Base-by-base conservation (phyloP, 2,888 invertebrate species). In the Tetranychus piercei region DNA sequence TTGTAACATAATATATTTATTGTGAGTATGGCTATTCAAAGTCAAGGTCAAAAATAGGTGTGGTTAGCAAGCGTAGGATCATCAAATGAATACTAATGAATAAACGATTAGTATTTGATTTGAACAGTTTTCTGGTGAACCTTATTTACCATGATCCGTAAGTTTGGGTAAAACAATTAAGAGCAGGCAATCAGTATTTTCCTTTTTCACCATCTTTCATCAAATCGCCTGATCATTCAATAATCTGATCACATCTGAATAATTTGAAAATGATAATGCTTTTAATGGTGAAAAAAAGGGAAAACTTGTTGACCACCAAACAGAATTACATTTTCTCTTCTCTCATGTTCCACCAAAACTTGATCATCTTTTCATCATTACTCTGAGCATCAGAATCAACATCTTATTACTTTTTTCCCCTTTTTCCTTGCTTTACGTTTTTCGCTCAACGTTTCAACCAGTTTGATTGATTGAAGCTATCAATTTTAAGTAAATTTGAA, bases 401-500 rank as follows among this genome's bases (percentile, higher is more conserved):
- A 15, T 55, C 55, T 15, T 55, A 15, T 15, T 55, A 55, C 9
- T 55, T 15, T 55, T 45, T 9, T 55, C 6, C 15, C 15, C 55
- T 2, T 15, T 55, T 55, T 55, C 55, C 55, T 15, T 55, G 9
- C 9, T 15, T 55, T 15, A 15, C 15, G 55, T 45, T 45, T 8
- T 3, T 45, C 15, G 23, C 15, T 45, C 45, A 45, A 45, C 45
- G 45, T 55, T 55, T 15, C 55, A 55, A 69, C 22, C 11, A 20
- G 22, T 23, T 69, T 20, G 34, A 23, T 23, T 69, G 69, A 69
- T 20, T 23, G 69, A 69, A 11, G 34, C 11, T 69, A 69, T 20
- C 22, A 69, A 69, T 69, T 69, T 18, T 20, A 66, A 66, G 66
- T 20, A 20, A 66, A 66, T 18, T 69, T 69, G 69, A 69, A 69